phyloP scores from a whole-genome alignment of 2,888 invertebrate species.

The Acrocyrtus sp. region DNA sequence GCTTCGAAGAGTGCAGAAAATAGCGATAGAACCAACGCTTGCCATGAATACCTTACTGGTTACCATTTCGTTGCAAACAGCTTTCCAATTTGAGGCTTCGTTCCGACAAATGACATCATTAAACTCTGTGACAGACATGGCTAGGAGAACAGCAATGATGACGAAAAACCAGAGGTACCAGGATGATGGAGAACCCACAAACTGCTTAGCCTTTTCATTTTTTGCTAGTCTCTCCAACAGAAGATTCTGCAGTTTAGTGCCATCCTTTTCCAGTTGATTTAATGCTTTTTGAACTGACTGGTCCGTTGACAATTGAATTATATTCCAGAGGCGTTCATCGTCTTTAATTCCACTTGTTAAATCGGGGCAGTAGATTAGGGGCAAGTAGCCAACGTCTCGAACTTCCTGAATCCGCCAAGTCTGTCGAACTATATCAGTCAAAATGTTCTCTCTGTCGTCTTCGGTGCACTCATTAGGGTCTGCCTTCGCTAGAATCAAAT shows the following conservation, averaged over 20 bases:
- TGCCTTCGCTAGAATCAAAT: conserved; percentile 19
- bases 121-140: not conserved
- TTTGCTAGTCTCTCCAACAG: not conserved
- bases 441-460: not conserved
- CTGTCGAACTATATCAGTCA: conserved; percentile 6
- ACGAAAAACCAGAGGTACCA: not conserved
- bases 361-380: conserved; percentile 30
- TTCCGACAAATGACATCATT: conserved; percentile 2
- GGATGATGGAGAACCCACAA: not conserved
- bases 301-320: conserved; percentile 25
- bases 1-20: not conserved
- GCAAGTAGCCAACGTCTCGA: conserved; percentile 1
- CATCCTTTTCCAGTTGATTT: conserved; percentile 14
- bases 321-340: conserved; percentile 20
- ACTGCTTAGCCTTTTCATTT: conserved; percentile 11
- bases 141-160: not conserved
- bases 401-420: conserved; percentile 15
- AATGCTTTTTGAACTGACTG: conserved; percentile 21
- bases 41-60: not conserved
- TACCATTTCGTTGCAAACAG: not conserved
- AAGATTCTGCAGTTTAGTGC: not conserved
- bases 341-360: conserved; percentile 5
- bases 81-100: not conserved
- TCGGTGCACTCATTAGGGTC: conserved; percentile 3
- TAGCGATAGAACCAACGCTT: not conserved